Percentiles rank a stretch among this genome's conserved stretches.
Conservation (phyloP, 2,797 vertebrate species). For the Pangasius sanitwongsei region DNA sequence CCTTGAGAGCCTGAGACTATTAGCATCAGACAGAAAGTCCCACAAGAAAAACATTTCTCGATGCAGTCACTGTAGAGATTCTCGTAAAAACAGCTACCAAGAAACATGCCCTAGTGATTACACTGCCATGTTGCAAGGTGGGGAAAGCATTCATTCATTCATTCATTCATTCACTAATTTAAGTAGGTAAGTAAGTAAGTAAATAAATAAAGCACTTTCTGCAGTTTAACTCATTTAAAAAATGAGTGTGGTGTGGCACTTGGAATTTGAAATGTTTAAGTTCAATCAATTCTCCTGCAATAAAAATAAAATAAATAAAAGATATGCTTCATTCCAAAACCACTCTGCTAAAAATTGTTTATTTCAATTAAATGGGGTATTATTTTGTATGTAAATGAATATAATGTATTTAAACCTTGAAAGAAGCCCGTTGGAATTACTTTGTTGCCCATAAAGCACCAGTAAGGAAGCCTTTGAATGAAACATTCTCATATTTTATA, state of each 20-base stretch:
- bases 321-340: neutral
- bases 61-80: neutral
- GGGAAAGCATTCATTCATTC: neutral
- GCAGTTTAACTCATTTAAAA: neutral
- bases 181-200: neutral
- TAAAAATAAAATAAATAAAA: neutral
- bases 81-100: neutral
- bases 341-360: slow-evolving; percentile 10
- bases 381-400: slow-evolving; percentile 2
- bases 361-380: neutral
- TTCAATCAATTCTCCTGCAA: neutral
- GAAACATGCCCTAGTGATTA: neutral
- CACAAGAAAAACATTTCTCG: neutral
- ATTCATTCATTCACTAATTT: neutral
- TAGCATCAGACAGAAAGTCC: neutral
- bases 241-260: neutral
- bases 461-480: neutral
- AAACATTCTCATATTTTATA: slow-evolving; percentile 4
- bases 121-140: neutral
- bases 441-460: neutral
- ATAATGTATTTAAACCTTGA: neutral
- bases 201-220: neutral
- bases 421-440: neutral
- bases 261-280: neutral
- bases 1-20: neutral